These are phyloP conservation scores for Hypsibius dujardini DNA, from an alignment of 1,140 invertebrate genomes.

Conservation along the genomic window DNA sequence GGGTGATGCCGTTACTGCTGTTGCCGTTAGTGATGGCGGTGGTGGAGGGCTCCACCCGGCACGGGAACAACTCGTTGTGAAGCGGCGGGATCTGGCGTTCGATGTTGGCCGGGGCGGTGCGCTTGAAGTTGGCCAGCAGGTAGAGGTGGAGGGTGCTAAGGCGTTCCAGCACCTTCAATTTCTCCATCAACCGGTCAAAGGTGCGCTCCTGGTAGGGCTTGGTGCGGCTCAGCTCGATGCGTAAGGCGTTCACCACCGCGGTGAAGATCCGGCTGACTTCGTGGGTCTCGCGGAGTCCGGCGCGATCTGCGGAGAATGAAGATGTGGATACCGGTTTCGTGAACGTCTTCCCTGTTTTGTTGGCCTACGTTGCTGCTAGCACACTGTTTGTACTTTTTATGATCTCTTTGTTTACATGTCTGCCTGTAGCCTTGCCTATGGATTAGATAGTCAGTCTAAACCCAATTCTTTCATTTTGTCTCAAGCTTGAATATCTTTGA, in stretches of 20 bases:
- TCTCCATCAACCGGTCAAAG: constrained; percentile 62
- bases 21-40: too few relatives aligned
- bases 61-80: constrained; percentile 88
- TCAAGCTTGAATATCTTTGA: too few relatives aligned
- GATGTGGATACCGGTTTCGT: too few relatives aligned
- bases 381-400: too few relatives aligned
- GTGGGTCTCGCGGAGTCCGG: constrained; percentile 61
- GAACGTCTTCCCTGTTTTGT: too few relatives aligned
- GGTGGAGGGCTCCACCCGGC: not conserved
- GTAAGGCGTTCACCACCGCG: constrained; percentile 66
- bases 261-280: constrained; percentile 75
- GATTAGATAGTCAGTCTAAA: too few relatives aligned
- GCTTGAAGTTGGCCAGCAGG: constrained; percentile 73
- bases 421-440: too few relatives aligned
- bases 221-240: constrained; percentile 67
- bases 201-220: constrained; percentile 77
- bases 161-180: constrained; percentile 69
- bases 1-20: too few relatives aligned
- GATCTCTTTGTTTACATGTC: too few relatives aligned
- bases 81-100: constrained; percentile 80
- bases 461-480: too few relatives aligned
- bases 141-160: constrained; percentile 78
- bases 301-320: constrained; percentile 47
- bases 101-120: constrained; percentile 49
- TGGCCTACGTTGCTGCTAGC: too few relatives aligned